phyloP scores from a whole-genome alignment of 2,888 invertebrate species.

The Epiblema foenella region DNA sequence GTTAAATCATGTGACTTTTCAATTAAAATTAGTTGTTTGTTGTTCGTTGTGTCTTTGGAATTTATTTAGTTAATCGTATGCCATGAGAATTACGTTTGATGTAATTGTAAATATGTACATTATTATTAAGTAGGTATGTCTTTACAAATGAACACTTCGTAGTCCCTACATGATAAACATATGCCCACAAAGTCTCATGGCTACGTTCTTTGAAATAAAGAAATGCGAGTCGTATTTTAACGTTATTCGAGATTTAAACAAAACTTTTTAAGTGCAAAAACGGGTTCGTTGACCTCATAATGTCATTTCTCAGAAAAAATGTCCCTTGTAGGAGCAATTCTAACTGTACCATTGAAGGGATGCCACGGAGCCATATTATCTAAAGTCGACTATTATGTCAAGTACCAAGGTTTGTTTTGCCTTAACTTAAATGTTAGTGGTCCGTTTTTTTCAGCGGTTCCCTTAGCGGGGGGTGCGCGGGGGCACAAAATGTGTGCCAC shows the following conservation, averaged over 20 bases:
- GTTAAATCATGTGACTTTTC: background rate
- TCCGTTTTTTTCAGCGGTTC: constrained; percentile 75
- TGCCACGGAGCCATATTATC: background rate
- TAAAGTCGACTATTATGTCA: background rate
- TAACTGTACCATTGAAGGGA: constrained; percentile 48
- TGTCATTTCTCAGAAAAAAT: constrained; percentile 56
- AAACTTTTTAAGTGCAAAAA: constrained; percentile 48
- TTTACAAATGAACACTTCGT: no score
- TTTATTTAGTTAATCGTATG: no score
- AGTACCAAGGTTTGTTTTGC: constrained; percentile 51
- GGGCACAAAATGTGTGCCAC: constrained; percentile 73
- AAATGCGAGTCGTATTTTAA: background rate
- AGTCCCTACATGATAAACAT: background rate
- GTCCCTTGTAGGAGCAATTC: constrained; percentile 56
- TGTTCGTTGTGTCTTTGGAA: background rate
- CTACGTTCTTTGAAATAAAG: background rate
- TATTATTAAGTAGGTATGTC: no score
- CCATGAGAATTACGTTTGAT: no score
- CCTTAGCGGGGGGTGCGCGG: constrained; percentile 69
- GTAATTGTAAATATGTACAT: no score
- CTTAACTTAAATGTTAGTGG: constrained; percentile 45
- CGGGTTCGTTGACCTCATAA: constrained; percentile 62
- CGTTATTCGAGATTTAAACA: background rate
- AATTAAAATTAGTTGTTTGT: background rate
- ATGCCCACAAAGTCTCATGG: background rate